phyloP scores from a whole-genome alignment of 2,113 vertebrate species.

The Syngnathoides biaculeatus region DNA sequence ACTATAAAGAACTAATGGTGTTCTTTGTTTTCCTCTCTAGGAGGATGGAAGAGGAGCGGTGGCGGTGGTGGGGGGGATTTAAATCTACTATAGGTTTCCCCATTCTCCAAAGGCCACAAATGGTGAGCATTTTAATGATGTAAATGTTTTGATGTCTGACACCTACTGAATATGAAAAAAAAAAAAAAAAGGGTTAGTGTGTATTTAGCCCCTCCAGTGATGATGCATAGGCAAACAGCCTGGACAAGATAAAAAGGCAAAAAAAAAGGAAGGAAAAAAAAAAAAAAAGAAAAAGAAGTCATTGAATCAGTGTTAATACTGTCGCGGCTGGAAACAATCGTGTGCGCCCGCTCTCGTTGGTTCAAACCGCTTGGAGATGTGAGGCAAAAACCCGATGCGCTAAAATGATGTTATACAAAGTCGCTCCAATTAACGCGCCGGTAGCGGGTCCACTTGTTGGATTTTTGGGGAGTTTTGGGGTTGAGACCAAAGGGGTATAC shows the following conservation, averaged over 20 bases:
- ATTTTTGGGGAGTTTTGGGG: neutral
- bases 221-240: conserved; percentile 63
- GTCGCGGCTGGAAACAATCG: conserved; percentile 63
- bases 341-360: conserved; percentile 62
- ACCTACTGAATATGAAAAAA: conserved; percentile 68
- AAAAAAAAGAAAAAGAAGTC: conserved; percentile 33
- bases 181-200: conserved; percentile 23
- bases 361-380: conserved; percentile 63
- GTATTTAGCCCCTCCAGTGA: conserved; percentile 69
- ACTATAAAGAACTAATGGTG: conserved; percentile 68
- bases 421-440: neutral
- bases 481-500: conserved; percentile 12
- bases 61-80: conserved; percentile 53
- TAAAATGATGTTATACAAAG: conserved; percentile 26
- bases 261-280: neutral
- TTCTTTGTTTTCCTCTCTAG: conserved; percentile 64
- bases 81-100: conserved; percentile 68
- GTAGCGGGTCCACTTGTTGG: neutral
- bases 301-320: conserved; percentile 81
- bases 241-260: conserved; percentile 51
- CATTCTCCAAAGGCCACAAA: conserved; percentile 67
- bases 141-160: conserved; percentile 71
- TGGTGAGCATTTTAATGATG: conserved; percentile 74
- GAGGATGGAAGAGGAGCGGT: conserved; percentile 34
- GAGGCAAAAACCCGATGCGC: conserved; percentile 35